phyloP scores from a whole-genome alignment of 2,888 invertebrate species.

The Tenthredo mesomela region DNA sequence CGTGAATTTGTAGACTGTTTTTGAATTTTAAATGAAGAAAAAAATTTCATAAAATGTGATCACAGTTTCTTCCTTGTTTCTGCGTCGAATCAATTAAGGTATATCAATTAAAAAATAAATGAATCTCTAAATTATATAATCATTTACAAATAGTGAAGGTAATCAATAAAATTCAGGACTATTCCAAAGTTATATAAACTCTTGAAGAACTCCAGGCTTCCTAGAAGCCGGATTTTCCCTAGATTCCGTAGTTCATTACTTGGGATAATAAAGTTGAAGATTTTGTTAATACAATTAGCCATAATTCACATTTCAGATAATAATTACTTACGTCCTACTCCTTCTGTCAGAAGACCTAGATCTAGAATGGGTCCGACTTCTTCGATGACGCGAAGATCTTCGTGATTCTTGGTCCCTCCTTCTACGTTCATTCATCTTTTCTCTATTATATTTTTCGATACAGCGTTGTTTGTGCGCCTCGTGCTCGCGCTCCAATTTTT shows the following conservation, averaged over 20 bases:
- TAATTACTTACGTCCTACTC: not conserved
- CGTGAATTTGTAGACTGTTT: not conserved
- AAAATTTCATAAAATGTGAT: not conserved
- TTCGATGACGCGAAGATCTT: not conserved
- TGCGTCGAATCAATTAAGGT: not conserved
- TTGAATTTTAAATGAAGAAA: not conserved
- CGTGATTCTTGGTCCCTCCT: not conserved
- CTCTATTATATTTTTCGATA: not conserved
- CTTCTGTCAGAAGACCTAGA: not conserved
- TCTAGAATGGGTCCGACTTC: not conserved
- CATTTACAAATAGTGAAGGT: not conserved
- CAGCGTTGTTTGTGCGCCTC: not conserved
- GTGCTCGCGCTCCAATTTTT: not conserved
- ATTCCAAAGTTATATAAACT: not conserved
- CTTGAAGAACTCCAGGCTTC: constrained; percentile 3
- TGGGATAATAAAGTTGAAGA: not conserved
- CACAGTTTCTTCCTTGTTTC: not conserved
- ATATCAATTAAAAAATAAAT: not conserved
- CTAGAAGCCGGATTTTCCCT: not conserved
- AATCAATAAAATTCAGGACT: not conserved
- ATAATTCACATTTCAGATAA: not conserved
- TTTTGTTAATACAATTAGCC: not conserved
- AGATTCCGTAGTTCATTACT: not conserved
- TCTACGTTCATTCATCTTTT: not conserved
- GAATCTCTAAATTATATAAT: not conserved